These are phyloP conservation scores for Synergus umbraculus DNA, from an alignment of 2,888 invertebrate species.

Conservation along the genomic window DNA sequence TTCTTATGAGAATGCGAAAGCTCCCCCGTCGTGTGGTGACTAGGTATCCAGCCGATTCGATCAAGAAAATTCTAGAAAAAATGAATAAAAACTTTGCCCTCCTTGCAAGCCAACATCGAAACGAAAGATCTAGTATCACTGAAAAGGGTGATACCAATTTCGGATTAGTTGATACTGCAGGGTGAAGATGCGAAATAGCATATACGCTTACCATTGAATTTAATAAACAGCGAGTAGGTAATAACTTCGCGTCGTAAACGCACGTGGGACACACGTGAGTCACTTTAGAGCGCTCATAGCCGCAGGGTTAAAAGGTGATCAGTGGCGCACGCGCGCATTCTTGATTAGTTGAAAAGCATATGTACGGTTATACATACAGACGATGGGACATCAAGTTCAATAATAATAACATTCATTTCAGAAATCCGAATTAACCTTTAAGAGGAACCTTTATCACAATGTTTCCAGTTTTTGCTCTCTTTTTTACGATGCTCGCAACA, in stretches of 20 bases:
- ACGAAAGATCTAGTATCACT: not conserved
- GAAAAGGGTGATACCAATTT: not conserved
- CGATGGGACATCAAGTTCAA: not conserved
- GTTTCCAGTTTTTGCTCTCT: not conserved
- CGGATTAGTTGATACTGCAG: not conserved
- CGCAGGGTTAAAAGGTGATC: slow-evolving; percentile 51
- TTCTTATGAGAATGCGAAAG: slow-evolving; percentile 33
- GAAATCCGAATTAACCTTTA: not conserved
- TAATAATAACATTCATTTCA: not conserved
- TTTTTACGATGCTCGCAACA: not conserved
- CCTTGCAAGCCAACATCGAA: not conserved
- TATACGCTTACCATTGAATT: slow-evolving; percentile 51
- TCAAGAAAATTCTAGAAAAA: slow-evolving; percentile 54
- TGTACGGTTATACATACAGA: not conserved
- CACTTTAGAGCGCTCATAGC: slow-evolving; percentile 27
- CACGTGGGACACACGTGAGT: slow-evolving; percentile 53
- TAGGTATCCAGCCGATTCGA: slow-evolving; percentile 43
- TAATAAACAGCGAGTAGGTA: slow-evolving; percentile 54
- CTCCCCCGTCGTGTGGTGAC: slow-evolving; percentile 39
- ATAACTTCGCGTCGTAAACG: slow-evolving; percentile 56
- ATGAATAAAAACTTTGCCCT: not conserved
- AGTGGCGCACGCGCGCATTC: slow-evolving; percentile 32
- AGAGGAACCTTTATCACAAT: not conserved
- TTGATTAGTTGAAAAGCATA: slow-evolving; percentile 22
- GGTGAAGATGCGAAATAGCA: not conserved